Percentiles rank a stretch among this genome's conserved stretches.
These are phyloP conservation scores for Standfussiana lucernea DNA, from an alignment of 2,888 invertebrate species.

Conservation along the genomic window DNA sequence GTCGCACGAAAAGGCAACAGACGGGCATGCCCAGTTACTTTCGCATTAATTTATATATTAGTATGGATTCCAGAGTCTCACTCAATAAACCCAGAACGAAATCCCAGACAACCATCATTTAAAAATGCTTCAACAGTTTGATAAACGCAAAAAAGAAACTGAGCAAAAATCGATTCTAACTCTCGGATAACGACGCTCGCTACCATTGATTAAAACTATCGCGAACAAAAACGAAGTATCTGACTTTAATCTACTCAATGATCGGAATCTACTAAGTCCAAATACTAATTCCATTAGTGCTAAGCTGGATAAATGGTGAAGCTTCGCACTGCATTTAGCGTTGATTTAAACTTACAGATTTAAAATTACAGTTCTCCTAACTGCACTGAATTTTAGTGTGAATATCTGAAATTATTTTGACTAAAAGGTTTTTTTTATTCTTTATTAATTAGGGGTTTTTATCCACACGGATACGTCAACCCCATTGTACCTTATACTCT, in stretches of 20 bases:
- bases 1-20: too few species aligned
- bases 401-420: neutral
- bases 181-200: neutral
- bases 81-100: neutral
- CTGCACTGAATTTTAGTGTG: neutral
- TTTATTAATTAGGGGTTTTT: too few species aligned
- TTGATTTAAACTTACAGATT: slow-evolving; percentile 1
- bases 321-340: neutral
- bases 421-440: too few species aligned
- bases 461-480: too few species aligned
- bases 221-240: neutral
- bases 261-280: neutral
- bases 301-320: slow-evolving; percentile 21
- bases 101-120: neutral
- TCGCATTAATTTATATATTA: too few species aligned
- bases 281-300: slow-evolving; percentile 29
- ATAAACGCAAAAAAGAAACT: neutral
- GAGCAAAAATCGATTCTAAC: neutral
- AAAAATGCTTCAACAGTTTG: neutral
- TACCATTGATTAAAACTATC: slow-evolving; percentile 9
- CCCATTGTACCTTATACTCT: too few species aligned
- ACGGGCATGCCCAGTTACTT: too few species aligned
- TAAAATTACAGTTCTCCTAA: slow-evolving; percentile 2
- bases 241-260: neutral
- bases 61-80: neutral